Conservation (phyloP, 2,113 vertebrate genomes). For the Alouatta palliata region DNA sequence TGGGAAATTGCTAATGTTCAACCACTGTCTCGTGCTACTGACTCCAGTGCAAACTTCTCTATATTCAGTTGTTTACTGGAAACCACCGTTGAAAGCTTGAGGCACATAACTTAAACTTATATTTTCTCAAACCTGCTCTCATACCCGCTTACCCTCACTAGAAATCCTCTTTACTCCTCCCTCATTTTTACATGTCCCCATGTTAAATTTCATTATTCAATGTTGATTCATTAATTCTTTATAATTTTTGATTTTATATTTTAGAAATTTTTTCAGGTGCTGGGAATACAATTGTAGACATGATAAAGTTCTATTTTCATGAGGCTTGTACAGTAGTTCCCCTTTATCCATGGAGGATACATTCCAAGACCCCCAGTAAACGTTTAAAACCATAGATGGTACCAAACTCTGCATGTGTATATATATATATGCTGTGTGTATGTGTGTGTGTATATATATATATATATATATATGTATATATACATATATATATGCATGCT, state of each 20-base stretch:
- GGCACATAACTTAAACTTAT: neutral
- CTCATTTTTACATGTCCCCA: neutral
- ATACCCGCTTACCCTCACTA: neutral
- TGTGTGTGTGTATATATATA: rapidly evolving
- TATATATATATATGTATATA: no score
- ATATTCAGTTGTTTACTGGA: rapidly evolving
- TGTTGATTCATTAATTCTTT: neutral
- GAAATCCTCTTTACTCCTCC: neutral
- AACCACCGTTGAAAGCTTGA: neutral
- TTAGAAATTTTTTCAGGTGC: neutral
- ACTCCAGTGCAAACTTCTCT: neutral
- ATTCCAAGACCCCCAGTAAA: neutral
- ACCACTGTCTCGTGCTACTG: neutral
- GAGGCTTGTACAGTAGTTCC: neutral
- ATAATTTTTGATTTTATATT: neutral
- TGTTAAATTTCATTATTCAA: neutral
- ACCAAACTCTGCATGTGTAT: neutral
- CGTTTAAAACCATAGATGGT: neutral
- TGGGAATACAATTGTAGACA: neutral
- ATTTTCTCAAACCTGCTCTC: neutral
- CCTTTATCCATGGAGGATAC: neutral
- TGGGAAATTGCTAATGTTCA: neutral
- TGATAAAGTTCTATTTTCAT: neutral
- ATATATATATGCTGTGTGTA: no score
- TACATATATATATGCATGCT: no score